Base-by-base conservation (phyloP, 2,797 vertebrate species). In the Ispidina picta region DNA sequence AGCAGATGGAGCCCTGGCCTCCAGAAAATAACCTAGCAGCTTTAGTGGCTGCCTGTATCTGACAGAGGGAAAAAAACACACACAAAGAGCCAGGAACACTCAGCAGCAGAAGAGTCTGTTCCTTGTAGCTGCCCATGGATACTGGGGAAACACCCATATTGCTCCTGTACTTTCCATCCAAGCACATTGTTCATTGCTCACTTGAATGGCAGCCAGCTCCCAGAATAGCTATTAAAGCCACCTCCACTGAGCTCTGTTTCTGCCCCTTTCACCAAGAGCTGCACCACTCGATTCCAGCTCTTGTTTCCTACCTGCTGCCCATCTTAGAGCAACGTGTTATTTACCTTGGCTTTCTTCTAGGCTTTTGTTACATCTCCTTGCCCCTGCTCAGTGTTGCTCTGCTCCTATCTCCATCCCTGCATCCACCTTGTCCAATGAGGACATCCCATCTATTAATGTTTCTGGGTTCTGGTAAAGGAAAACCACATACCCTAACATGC, bases 1-100 rank as follows among this genome's bases (percentile, higher is more conserved):
- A 91, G 26, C 62, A 82, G 90, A 80, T 37, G 83, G 83, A 94
- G 63, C 8, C 29, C 49, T 31, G 23, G 63, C 81, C 28, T 60
- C 51, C 20, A 63, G 58, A 60, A 91, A 89, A 33, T 22, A 73
- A 72, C 51, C 21, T 72, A 72, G 68, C 3, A 22, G n/a, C 44
- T 74, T 33, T 1, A 71, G 52, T 20, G 60, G 56, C 37, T 79
- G 71, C 23, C 33, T 69, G 2, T 9, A 20, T 70, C 52, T 52
- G 68, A 46, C 7, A 16, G 33, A 70, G 41, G 19, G 23, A 5
- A 37, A 37, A 78, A 81, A 79, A 6, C 31, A 63, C 52, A 8
- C 10, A n/a, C 31, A 20, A 15, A 58, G 22, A 51, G 56, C 29
- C 51, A 65, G 23, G 66, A 28, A 37, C 13, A 21, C 31, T 48